phyloP scores from a whole-genome alignment of 2,888 invertebrate species.

The Eupithecia dodoneata region DNA sequence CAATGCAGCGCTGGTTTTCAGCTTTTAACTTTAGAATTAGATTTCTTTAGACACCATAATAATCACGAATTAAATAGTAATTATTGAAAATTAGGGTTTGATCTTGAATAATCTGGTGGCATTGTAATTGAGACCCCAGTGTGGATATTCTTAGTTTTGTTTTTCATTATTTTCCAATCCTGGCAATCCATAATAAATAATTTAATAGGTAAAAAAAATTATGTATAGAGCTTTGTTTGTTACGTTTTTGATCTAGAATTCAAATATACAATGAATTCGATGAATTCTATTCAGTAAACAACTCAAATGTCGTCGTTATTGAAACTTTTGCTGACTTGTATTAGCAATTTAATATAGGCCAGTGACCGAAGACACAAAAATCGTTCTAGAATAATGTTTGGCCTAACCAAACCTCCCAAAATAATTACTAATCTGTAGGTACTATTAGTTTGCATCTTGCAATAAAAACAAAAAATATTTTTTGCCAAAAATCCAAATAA shows the following conservation, averaged over 20 bases:
- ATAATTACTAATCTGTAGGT: neutral
- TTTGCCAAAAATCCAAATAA: neutral
- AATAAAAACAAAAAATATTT: neutral
- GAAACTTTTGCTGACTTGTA: neutral
- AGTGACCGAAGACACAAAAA: too few species aligned
- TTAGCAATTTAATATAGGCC: neutral
- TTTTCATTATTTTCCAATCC: neutral
- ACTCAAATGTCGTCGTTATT: neutral
- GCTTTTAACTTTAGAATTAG: too few species aligned
- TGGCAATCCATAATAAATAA: neutral
- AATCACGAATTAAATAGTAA: neutral
- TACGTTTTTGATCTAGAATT: neutral
- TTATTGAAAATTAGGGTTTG: neutral
- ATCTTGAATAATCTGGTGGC: neutral
- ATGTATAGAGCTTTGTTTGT: neutral
- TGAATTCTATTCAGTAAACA: neutral
- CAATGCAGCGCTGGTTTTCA: too few species aligned
- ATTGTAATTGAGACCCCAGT: neutral
- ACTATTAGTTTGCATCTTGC: too few species aligned
- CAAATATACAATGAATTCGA: neutral
- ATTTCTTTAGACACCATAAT: too few species aligned
- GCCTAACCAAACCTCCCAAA: neutral
- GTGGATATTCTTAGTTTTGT: neutral
- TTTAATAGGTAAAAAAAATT: neutral
- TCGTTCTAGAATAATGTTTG: too few species aligned